A percentile compares a stretch with the other conserved stretches of the same genome.
Conservation (phyloP, 2,888 invertebrate genomes). For the Hydroisotoma schaefferi region DNA sequence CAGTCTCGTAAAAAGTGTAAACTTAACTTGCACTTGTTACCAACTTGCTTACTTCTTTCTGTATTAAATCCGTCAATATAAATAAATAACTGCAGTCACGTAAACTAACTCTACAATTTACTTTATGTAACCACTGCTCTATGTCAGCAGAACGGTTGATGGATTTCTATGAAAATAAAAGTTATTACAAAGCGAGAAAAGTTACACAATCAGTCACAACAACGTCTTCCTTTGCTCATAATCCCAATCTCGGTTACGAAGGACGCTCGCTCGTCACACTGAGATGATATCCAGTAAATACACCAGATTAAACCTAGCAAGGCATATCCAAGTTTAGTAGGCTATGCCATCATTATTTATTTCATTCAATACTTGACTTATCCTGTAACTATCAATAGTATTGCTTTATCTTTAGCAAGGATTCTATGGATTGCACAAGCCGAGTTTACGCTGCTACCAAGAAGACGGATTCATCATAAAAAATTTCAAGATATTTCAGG, state of each 20-base stretch:
- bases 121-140: too few species aligned
- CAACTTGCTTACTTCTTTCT: neutral
- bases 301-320: too few species aligned
- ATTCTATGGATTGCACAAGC: neutral
- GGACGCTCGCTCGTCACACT: slow-evolving; percentile 2
- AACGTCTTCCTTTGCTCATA: neutral
- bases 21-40: slow-evolving; percentile 6
- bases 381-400: too few species aligned
- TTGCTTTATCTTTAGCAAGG: too few species aligned
- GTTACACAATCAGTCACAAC: slow-evolving; percentile 1
- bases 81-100: too few species aligned
- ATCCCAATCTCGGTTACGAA: too few species aligned
- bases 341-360: too few species aligned
- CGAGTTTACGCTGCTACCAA: neutral
- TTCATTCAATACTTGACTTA: too few species aligned
- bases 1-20: slow-evolving; percentile 16
- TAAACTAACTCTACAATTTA: too few species aligned
- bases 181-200: neutral
- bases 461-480: slow-evolving; percentile 10
- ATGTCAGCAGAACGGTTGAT: too few species aligned
- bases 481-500: slow-evolving; percentile 6
- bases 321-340: too few species aligned
- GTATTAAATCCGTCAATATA: neutral
- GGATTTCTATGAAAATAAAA: too few species aligned
- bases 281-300: neutral